phyloP scores from a whole-genome alignment of 2,113 vertebrate species.

The Elgaria multicarinata region DNA sequence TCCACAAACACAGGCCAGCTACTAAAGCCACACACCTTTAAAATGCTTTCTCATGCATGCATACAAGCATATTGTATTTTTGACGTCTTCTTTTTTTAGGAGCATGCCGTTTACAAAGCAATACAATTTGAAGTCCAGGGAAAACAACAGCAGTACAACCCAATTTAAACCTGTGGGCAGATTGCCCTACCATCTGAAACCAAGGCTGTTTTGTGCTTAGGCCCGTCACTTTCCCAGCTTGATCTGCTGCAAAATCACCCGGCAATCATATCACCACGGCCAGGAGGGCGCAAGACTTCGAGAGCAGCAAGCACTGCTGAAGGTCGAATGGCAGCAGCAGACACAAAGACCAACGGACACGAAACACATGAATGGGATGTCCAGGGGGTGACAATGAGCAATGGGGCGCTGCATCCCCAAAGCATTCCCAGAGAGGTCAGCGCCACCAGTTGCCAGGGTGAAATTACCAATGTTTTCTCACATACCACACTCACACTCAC shows the following conservation, averaged over 20 bases:
- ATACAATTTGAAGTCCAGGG: neutral
- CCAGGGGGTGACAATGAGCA: neutral
- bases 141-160: neutral
- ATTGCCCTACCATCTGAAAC: rapidly evolving
- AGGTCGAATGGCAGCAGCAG: neutral
- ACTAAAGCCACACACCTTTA: neutral
- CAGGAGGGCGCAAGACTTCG: neutral
- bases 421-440: neutral
- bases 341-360: constrained; percentile 28
- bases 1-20: constrained; percentile 16
- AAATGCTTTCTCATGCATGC: constrained; percentile 63
- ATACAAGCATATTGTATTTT: neutral
- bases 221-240: neutral
- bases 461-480: neutral
- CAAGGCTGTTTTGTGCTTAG: neutral
- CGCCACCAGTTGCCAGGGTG: neutral
- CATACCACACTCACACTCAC: neutral
- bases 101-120: constrained; percentile 34
- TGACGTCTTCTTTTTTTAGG: neutral
- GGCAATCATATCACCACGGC: constrained; percentile 12
- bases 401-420: neutral
- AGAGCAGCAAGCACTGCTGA: constrained; percentile 23
- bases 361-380: constrained; percentile 48
- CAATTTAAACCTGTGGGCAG: neutral
- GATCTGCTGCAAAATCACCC: constrained; percentile 50